Conservation (phyloP, 2,113 vertebrate species). For the Colistium nudipinnis region DNA sequence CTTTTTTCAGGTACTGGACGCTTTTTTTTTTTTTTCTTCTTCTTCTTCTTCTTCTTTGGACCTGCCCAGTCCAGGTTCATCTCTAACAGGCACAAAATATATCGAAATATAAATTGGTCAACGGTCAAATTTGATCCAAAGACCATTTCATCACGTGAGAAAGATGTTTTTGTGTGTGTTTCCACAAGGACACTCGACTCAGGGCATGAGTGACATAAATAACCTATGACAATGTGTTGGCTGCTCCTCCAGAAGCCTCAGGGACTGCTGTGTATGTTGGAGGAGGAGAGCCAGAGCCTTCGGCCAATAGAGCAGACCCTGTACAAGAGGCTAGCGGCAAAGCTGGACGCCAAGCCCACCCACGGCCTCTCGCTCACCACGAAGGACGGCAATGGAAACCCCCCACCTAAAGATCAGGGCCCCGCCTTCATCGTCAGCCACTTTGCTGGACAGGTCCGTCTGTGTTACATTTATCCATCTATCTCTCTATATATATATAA, state of each 20-base stretch:
- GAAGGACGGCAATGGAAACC: constrained; percentile 95
- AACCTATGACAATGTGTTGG: constrained; percentile 36
- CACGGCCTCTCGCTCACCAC: constrained; percentile 85
- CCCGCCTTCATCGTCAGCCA: constrained; percentile 89
- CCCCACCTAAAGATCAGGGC: constrained; percentile 87
- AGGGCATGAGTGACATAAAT: constrained; percentile 37
- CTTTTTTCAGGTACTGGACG: constrained; percentile 90
- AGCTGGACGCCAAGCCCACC: constrained; percentile 83
- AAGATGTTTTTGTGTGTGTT: not conserved
- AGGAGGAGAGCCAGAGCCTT: constrained; percentile 90
- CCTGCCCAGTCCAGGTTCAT: constrained; percentile 28
- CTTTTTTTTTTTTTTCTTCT: no score
- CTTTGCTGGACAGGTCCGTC: constrained; percentile 90
- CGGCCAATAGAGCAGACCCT: constrained; percentile 87
- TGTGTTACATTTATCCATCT: not conserved
- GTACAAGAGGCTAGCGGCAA: constrained; percentile 87
- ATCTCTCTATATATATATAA: no score
- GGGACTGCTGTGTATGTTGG: constrained; percentile 89
- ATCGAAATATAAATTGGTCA: no score
- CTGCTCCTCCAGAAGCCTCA: constrained; percentile 85
- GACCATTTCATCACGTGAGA: not conserved
- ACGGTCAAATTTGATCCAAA: not conserved
- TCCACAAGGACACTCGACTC: constrained; percentile 14
- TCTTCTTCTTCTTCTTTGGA: constrained; percentile 6
- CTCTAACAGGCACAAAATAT: no score